These are phyloP conservation scores for Gymnocheta viridis DNA, from an alignment of 2,888 invertebrate genomes.

Conservation along the genomic window DNA sequence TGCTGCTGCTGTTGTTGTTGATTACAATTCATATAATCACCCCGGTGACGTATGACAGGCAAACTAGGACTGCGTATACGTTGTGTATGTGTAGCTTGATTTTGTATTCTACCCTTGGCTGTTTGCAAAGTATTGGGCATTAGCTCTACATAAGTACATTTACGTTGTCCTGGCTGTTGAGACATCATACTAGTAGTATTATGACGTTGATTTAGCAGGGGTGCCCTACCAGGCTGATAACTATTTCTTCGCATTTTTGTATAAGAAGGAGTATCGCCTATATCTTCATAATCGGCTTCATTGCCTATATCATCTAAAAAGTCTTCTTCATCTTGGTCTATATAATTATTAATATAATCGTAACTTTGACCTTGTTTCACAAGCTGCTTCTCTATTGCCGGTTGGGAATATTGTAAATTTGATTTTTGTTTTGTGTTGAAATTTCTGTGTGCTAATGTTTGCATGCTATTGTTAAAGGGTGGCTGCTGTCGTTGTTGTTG, in stretches of 20 bases:
- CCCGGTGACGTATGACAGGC: slow-evolving; percentile 84
- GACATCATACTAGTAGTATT: slow-evolving; percentile 71
- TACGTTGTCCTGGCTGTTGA: slow-evolving; percentile 69
- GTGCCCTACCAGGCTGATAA: slow-evolving; percentile 71
- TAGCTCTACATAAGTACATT: slow-evolving; percentile 74
- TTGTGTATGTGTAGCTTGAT: slow-evolving; percentile 63
- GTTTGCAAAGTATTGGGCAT: slow-evolving; percentile 76
- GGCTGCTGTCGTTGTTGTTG: slow-evolving; percentile 64
- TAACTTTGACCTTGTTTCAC: slow-evolving; percentile 74
- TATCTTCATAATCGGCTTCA: slow-evolving; percentile 76
- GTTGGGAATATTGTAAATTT: slow-evolving; percentile 36
- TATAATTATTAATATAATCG: slow-evolving; percentile 76
- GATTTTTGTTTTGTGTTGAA: slow-evolving; percentile 10
- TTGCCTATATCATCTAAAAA: slow-evolving; percentile 67
- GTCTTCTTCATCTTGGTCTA: slow-evolving; percentile 67
- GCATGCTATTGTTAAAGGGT: slow-evolving; percentile 34
- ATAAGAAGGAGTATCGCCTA: slow-evolving; percentile 69
- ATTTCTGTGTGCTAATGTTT: not conserved
- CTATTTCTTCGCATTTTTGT: slow-evolving; percentile 72
- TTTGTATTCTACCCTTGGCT: slow-evolving; percentile 79
- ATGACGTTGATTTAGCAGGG: slow-evolving; percentile 73
- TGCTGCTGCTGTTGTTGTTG: slow-evolving; percentile 68
- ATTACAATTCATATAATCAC: slow-evolving; percentile 72
- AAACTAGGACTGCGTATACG: slow-evolving; percentile 86
- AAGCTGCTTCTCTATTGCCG: slow-evolving; percentile 57